A percentile compares a stretch with the other conserved stretches of the same genome.
Conservation (phyloP, 2,888 invertebrate species). For the Meliscaeva auricollis region DNA sequence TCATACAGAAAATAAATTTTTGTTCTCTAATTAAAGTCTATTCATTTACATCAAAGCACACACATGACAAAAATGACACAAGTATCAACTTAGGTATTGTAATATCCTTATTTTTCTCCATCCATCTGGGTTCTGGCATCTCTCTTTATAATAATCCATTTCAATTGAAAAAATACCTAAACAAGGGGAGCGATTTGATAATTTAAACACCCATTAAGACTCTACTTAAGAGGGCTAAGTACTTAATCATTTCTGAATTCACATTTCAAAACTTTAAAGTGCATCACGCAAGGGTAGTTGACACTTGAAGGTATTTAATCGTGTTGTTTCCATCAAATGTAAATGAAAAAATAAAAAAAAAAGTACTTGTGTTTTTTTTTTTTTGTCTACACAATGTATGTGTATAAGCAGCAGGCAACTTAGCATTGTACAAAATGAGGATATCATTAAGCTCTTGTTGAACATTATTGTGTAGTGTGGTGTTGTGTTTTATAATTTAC, state of each 20-base stretch:
- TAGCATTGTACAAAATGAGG: constrained; percentile 5
- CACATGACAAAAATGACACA: no score
- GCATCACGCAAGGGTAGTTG: constrained; percentile 66
- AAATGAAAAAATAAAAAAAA: constrained; percentile 25
- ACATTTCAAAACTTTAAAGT: constrained; percentile 55
- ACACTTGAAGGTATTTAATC: constrained; percentile 70
- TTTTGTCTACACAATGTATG: not conserved
- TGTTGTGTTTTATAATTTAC: constrained; percentile 16
- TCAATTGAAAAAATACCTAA: constrained; percentile 34
- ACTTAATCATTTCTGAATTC: constrained; percentile 64
- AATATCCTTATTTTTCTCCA: not conserved
- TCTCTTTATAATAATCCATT: constrained; percentile 8
- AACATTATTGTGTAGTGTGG: constrained; percentile 3
- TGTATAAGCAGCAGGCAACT: constrained; percentile 17
- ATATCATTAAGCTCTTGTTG: constrained; percentile 34
- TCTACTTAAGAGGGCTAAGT: constrained; percentile 53
- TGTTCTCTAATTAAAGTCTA: no score
- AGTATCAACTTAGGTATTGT: not conserved
- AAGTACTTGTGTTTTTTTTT: constrained; percentile 10
- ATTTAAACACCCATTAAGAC: constrained; percentile 61
- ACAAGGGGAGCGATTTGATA: constrained; percentile 42
- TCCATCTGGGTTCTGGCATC: not conserved
- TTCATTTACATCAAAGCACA: no score
- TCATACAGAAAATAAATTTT: no score
- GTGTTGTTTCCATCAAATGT: constrained; percentile 54